phyloP scores from a whole-genome alignment of 2,113 vertebrate species.

The Halichoeres trimaculatus region DNA sequence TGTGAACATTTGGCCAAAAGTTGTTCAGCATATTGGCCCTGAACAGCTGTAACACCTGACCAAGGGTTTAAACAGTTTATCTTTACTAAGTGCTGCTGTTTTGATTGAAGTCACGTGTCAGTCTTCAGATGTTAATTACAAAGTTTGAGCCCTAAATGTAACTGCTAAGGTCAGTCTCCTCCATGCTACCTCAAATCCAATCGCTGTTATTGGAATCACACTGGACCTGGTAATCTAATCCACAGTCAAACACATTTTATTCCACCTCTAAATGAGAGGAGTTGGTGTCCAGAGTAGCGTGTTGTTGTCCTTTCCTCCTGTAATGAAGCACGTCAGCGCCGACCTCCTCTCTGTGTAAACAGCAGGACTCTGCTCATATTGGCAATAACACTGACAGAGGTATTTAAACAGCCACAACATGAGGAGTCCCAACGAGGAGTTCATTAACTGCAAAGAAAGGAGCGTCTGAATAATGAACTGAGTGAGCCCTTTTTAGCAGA shows the following conservation, averaged over 20 bases:
- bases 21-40: background rate
- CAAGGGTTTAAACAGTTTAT: background rate
- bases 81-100: background rate
- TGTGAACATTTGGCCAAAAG: background rate
- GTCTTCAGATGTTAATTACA: too few relatives aligned
- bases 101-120: background rate
- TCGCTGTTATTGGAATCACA: slow-evolving; percentile 61
- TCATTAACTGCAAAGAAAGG: slow-evolving; percentile 66
- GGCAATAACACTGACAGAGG: slow-evolving; percentile 41
- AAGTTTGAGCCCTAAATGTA: slow-evolving; percentile 24
- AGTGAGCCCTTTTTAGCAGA: slow-evolving; percentile 33
- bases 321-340: slow-evolving; percentile 26
- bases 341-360: slow-evolving; percentile 42
- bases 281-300: slow-evolving; percentile 16
- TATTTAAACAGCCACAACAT: slow-evolving; percentile 45
- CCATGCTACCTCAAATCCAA: slow-evolving; percentile 40
- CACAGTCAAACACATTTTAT: slow-evolving; percentile 26
- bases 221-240: slow-evolving; percentile 49
- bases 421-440: slow-evolving; percentile 47
- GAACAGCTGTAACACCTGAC: background rate
- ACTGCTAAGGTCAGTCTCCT: background rate
- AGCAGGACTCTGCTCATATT: slow-evolving; percentile 36
- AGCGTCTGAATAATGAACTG: slow-evolving; percentile 58
- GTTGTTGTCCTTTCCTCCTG: slow-evolving; percentile 16
- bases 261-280: slow-evolving; percentile 14